Conservation (phyloP, 2,797 vertebrate genomes). For the Prunella strophiata region DNA sequence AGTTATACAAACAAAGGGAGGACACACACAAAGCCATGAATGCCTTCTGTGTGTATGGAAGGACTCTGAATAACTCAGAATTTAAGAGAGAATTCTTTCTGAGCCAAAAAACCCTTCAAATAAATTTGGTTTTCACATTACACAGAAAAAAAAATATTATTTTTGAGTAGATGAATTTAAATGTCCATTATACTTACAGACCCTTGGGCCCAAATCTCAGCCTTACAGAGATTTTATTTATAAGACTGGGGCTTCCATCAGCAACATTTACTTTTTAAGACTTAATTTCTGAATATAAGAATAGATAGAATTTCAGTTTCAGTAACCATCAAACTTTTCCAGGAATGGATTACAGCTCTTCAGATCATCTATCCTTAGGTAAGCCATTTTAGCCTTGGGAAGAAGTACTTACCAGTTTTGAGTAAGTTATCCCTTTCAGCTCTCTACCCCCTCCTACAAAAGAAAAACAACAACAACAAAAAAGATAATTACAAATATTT, state of each 20-base stretch:
- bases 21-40: not conserved
- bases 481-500: constrained; percentile 11
- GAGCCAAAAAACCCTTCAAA: not conserved
- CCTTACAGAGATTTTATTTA: not conserved
- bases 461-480: constrained; percentile 32
- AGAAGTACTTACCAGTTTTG: constrained; percentile 65
- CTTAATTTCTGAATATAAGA: constrained; percentile 42
- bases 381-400: not conserved
- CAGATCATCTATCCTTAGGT: constrained; percentile 16
- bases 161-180: constrained; percentile 13
- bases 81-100: not conserved
- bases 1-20: not conserved
- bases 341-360: constrained; percentile 1
- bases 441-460: constrained; percentile 67
- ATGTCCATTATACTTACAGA: not conserved
- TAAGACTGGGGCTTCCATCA: not conserved
- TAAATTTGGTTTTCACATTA: not conserved
- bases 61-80: not conserved
- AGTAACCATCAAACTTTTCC: constrained; percentile 44
- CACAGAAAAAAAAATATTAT: not conserved
- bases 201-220: not conserved
- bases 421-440: constrained; percentile 64
- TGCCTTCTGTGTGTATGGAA: not conserved
- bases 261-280: not conserved
- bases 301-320: constrained; percentile 61